Evolutionary conservation across 2,888 invertebrate species (phyloP).

Genomic region (Acanthosepion lycidas): DNA sequence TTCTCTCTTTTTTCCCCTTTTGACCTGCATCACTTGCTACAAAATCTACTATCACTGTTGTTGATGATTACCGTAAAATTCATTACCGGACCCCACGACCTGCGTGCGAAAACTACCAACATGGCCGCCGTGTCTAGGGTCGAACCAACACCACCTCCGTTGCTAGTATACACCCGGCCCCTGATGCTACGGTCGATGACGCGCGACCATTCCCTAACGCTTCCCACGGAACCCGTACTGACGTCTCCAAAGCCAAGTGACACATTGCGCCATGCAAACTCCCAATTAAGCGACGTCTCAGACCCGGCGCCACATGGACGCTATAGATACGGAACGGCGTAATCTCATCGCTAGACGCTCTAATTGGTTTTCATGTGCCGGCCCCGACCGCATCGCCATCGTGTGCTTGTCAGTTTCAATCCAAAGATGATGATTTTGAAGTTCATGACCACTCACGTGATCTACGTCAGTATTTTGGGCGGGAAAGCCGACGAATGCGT

Average conservation of each 20-base stretch:
- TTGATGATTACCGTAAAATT: background rate
- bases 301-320: background rate
- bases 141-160: background rate
- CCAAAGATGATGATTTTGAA: background rate
- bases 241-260: slow-evolving; percentile 33
- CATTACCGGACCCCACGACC: slow-evolving; percentile 33
- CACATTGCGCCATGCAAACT: background rate
- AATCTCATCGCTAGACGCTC: slow-evolving; percentile 20
- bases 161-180: background rate
- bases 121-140: background rate
- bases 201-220: slow-evolving; percentile 33
- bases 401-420: background rate
- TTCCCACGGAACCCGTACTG: background rate
- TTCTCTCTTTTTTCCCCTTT: too few species aligned
- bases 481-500: background rate
- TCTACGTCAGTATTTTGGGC: background rate
- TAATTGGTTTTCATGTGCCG: background rate
- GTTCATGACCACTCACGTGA: background rate
- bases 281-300: background rate
- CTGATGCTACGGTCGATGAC: background rate
- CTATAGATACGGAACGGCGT: slow-evolving; percentile 33
- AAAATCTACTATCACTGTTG: background rate
- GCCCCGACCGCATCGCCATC: background rate
- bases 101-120: slow-evolving; percentile 16
- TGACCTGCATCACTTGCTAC: background rate